A percentile compares a stretch with the other conserved stretches of the same genome.
Evolutionary conservation across 2,113 vertebrate genomes (phyloP).

Genomic region (Danionella cerebrum): DNA sequence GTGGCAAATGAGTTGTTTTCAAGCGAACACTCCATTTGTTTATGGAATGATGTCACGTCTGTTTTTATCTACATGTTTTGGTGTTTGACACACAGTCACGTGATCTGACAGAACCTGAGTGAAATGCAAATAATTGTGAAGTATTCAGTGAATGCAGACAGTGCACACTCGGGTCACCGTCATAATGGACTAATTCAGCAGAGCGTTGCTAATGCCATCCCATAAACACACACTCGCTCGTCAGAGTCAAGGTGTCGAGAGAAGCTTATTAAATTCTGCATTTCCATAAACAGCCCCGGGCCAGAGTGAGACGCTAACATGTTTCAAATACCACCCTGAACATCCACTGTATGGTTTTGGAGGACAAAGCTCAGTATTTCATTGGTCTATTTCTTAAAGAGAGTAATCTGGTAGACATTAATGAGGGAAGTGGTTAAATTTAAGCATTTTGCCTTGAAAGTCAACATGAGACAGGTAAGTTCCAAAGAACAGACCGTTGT

Average conservation of each 20-base stretch:
- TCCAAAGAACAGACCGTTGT: no score
- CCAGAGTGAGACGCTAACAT: conserved; percentile 38
- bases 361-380: not conserved
- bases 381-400: no score
- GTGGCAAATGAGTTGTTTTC: no score
- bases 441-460: no score
- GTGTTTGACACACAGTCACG: not conserved
- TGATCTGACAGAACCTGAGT: not conserved
- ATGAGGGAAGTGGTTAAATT: no score
- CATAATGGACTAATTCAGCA: conserved; percentile 43
- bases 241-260: conserved; percentile 68
- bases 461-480: no score
- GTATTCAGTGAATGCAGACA: conserved; percentile 10
- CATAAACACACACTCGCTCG: not conserved
- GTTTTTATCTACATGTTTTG: no score
- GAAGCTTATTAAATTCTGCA: conserved; percentile 75
- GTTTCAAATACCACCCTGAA: conserved; percentile 28
- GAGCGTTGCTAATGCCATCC: conserved; percentile 53
- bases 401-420: no score
- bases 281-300: conserved; percentile 59
- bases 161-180: conserved; percentile 4
- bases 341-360: conserved; percentile 9
- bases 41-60: no score
- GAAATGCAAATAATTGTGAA: not conserved
- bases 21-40: no score